Conservation (phyloP, 1,140 invertebrate species). For the Asobara japonica region DNA sequence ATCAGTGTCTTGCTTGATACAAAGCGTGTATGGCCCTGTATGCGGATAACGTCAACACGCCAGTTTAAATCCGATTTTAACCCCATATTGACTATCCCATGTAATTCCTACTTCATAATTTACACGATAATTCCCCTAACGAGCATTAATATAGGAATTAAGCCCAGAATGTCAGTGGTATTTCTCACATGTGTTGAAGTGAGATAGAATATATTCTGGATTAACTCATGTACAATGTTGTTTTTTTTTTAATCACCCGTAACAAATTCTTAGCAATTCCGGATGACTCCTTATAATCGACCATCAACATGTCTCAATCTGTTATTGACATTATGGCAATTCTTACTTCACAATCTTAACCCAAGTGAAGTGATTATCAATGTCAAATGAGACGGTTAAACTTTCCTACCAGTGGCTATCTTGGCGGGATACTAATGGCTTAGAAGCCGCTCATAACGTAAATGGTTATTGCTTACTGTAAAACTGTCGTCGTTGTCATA, state of each 20-base stretch:
- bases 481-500: slow-evolving; percentile 16
- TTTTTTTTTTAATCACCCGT: background rate
- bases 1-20: slow-evolving; percentile 8
- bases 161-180: background rate
- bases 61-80: background rate
- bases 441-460: background rate
- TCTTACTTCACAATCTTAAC: too few relatives aligned
- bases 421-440: slow-evolving; percentile 2
- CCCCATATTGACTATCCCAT: slow-evolving; percentile 3
- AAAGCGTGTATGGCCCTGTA: background rate
- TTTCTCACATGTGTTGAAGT: background rate
- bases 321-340: background rate
- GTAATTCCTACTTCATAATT: slow-evolving; percentile 5
- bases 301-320: background rate
- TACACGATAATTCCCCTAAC: slow-evolving; percentile 6
- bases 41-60: slow-evolving; percentile 1
- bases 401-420: background rate
- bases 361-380: slow-evolving; percentile 2
- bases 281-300: background rate
- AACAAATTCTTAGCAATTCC: too few relatives aligned
- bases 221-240: background rate
- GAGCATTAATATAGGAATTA: background rate
- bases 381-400: background rate
- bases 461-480: background rate
- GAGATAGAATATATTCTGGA: background rate